These are phyloP conservation scores for Tenthredo mesomela DNA, from an alignment of 2,888 invertebrate genomes.

Conservation along the genomic window DNA sequence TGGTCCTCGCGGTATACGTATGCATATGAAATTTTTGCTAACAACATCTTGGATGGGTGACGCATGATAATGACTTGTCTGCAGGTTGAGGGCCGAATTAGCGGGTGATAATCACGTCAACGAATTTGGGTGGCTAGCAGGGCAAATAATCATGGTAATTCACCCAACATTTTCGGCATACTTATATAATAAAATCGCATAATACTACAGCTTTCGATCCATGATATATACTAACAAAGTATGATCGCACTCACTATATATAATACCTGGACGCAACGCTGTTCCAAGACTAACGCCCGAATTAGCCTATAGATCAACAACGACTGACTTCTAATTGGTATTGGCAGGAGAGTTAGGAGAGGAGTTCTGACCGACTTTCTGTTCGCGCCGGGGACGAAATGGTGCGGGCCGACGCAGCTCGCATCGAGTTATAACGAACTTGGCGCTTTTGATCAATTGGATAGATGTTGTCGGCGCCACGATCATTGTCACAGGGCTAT, in stretches of 20 bases:
- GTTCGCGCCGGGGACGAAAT: constrained; percentile 85
- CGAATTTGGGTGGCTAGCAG: constrained; percentile 8
- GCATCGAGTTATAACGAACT: constrained; percentile 83
- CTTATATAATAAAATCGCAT: background rate
- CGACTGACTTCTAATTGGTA: constrained; percentile 52
- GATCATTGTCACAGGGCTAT: constrained; percentile 86
- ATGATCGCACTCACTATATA: background rate
- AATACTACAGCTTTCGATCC: background rate
- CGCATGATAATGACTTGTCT: background rate
- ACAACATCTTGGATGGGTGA: background rate
- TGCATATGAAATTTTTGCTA: background rate
- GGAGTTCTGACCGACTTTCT: constrained; percentile 79
- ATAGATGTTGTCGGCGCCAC: constrained; percentile 87
- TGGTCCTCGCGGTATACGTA: too few species aligned
- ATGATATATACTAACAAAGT: background rate
- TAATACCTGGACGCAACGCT: background rate
- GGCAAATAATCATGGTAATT: constrained; percentile 26
- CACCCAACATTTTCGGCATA: background rate
- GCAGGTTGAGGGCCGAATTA: constrained; percentile 5
- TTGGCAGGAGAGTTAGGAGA: constrained; percentile 60
- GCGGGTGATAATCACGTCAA: constrained; percentile 24
- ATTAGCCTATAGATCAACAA: background rate
- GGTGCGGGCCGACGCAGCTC: constrained; percentile 86
- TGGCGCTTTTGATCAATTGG: constrained; percentile 81
- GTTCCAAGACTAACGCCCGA: background rate